Percentiles rank a stretch among this genome's conserved stretches.
Evolutionary conservation across 2,113 vertebrate species (phyloP).

Genomic region (Microtus oregoni): DNA sequence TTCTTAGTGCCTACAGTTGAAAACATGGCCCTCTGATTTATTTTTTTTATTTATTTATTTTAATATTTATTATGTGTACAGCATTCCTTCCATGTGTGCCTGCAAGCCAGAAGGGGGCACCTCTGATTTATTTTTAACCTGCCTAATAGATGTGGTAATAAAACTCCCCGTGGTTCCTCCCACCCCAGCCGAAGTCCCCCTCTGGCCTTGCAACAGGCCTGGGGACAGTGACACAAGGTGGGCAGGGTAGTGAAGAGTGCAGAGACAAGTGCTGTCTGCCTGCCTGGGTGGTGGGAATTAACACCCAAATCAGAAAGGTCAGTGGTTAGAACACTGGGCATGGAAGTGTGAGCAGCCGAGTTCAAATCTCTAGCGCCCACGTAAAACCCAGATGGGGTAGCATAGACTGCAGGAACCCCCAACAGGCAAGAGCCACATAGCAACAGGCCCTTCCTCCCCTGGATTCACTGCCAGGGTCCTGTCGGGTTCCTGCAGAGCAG

Average conservation of each 20-base stretch:
- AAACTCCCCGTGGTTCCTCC: neutral
- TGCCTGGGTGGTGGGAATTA: neutral
- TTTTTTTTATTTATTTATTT: constrained; percentile 40
- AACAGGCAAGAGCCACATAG: neutral
- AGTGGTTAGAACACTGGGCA: neutral
- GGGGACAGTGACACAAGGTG: neutral
- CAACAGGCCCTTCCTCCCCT: neutral
- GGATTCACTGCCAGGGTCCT: neutral
- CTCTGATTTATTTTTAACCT: constrained; percentile 68
- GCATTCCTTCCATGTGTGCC: too few species aligned
- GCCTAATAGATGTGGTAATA: constrained; percentile 69
- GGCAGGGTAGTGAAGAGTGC: neutral
- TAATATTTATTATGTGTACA: too few species aligned
- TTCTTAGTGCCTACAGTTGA: constrained; percentile 61
- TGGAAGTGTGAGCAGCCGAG: neutral
- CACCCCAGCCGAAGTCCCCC: neutral
- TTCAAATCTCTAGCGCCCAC: neutral
- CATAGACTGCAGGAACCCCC: neutral
- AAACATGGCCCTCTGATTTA: constrained; percentile 58
- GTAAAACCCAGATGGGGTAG: neutral
- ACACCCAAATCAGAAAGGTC: neutral
- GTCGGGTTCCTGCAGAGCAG: neutral
- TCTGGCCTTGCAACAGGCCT: neutral
- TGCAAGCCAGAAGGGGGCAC: neutral
- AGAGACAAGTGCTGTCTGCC: neutral